A percentile compares a stretch with the other conserved stretches of the same genome.
Conservation (phyloP, 2,113 vertebrate genomes). For the Laticauda colubrina region DNA sequence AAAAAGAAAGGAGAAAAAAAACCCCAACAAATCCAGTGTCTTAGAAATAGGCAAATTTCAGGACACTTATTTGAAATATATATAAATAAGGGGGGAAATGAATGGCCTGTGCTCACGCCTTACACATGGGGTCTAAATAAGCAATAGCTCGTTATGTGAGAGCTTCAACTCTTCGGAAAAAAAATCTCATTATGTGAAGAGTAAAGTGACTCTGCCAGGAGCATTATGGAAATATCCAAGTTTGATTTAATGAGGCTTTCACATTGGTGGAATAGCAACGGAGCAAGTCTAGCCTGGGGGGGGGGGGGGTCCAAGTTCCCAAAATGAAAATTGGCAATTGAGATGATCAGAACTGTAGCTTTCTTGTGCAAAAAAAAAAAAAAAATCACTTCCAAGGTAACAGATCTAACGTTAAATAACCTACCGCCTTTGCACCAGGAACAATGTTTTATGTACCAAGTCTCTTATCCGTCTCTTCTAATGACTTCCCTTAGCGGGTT, state of each 20-base stretch:
- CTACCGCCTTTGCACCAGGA: constrained; percentile 90
- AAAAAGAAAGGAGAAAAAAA: neutral
- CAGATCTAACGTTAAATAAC: constrained; percentile 87
- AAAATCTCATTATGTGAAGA: constrained; percentile 89
- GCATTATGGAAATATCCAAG: constrained; percentile 92
- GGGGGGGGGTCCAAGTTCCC: constrained; percentile 78
- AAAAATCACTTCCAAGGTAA: constrained; percentile 80
- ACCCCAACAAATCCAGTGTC: constrained; percentile 73
- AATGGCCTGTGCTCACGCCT: constrained; percentile 36
- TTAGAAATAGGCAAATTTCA: constrained; percentile 67
- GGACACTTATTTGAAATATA: constrained; percentile 67
- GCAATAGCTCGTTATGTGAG: constrained; percentile 87
- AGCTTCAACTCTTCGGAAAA: constrained; percentile 85
- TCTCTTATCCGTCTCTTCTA: constrained; percentile 98
- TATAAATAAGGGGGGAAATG: constrained; percentile 36
- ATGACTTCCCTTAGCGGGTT: constrained; percentile 99
- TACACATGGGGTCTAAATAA: constrained; percentile 75
- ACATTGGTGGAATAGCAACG: constrained; percentile 84
- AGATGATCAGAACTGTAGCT: constrained; percentile 82
- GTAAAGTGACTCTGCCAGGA: constrained; percentile 87
- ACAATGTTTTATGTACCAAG: constrained; percentile 96
- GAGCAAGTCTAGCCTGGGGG: constrained; percentile 74
- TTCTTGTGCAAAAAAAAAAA: constrained; percentile 68
- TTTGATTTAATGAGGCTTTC: constrained; percentile 93
- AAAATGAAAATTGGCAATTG: constrained; percentile 90